Conservation (phyloP, 35 echinoderm and acorn worm species). For the Holothuria glaberrima region DNA sequence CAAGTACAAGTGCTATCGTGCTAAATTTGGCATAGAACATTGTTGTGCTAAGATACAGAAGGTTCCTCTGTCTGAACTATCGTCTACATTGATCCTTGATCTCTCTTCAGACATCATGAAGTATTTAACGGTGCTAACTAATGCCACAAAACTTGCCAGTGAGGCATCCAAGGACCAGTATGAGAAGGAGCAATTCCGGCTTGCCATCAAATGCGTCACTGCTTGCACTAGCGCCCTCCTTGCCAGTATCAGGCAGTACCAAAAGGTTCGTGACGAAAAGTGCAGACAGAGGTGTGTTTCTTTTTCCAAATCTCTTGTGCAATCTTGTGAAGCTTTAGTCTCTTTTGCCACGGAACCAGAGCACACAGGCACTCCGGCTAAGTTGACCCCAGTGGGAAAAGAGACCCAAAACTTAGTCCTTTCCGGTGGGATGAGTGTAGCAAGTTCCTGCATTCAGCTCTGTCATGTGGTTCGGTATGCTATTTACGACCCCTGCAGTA, state of each 20-base stretch:
- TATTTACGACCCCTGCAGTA: conserved; percentile 72
- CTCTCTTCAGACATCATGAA: conserved; percentile 88
- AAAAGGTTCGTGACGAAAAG: conserved; percentile 84
- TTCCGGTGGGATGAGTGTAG: conserved; percentile 95
- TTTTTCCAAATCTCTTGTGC: conserved; percentile 96
- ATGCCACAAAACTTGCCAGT: conserved; percentile 95
- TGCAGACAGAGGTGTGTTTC: conserved; percentile 79
- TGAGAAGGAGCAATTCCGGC: conserved; percentile 94
- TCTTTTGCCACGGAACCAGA: conserved; percentile 93
- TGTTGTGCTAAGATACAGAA: conserved; percentile 84
- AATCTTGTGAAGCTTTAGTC: conserved; percentile 94
- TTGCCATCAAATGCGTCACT: conserved; percentile 94
- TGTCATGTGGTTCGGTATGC: conserved; percentile 73
- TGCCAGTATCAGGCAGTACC: conserved; percentile 77
- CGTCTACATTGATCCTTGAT: conserved; percentile 79
- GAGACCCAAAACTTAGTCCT: conserved; percentile 87
- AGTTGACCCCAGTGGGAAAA: conserved; percentile 71
- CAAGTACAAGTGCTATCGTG: conserved; percentile 87
- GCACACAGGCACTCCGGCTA: conserved; percentile 80
- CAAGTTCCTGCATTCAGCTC: conserved; percentile 89
- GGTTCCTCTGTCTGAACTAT: conserved; percentile 81
- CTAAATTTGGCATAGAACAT: conserved; percentile 93
- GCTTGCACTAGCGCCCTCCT: conserved; percentile 90
- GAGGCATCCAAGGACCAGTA: conserved; percentile 90
- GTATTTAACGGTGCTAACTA: conserved; percentile 83